phyloP scores from a whole-genome alignment of 2,797 vertebrate genomes.

The Acanthurus leucopareius region DNA sequence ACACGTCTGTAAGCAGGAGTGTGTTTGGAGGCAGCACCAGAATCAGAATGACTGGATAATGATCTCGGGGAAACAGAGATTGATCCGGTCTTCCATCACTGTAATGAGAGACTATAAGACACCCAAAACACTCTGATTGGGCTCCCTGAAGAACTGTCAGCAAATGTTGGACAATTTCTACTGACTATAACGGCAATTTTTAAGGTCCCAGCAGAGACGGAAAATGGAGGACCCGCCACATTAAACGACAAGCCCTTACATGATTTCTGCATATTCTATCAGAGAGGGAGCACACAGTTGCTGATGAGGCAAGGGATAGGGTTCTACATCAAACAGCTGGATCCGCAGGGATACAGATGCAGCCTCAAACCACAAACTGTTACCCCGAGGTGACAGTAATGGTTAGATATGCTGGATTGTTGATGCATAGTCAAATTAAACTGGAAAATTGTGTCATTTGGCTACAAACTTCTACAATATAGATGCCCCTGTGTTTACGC shows the following conservation, averaged over 20 bases:
- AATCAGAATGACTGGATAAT: slow-evolving; percentile 68
- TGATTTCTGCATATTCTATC: slow-evolving; percentile 14
- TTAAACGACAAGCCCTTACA: slow-evolving; percentile 30
- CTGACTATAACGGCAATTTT: slow-evolving; percentile 28
- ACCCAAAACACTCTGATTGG: slow-evolving; percentile 47
- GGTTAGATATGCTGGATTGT: neutral
- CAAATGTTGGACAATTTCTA: slow-evolving; percentile 46
- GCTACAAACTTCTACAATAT: neutral
- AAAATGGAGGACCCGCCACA: neutral
- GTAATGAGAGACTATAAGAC: slow-evolving; percentile 63
- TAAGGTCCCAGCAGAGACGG: slow-evolving; percentile 21
- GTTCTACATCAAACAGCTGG: slow-evolving; percentile 46
- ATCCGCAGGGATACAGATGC: slow-evolving; percentile 17
- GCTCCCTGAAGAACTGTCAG: slow-evolving; percentile 47
- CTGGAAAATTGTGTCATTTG: slow-evolving; percentile 3
- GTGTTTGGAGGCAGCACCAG: slow-evolving; percentile 42
- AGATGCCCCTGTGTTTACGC: slow-evolving; percentile 1
- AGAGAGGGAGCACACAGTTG: slow-evolving; percentile 5
- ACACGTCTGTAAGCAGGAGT: slow-evolving; percentile 30
- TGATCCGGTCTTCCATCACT: slow-evolving; percentile 63
- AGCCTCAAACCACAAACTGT: slow-evolving; percentile 18
- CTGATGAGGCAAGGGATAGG: slow-evolving; percentile 18
- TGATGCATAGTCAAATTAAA: neutral
- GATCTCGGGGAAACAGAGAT: slow-evolving; percentile 62
- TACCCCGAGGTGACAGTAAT: neutral